These are phyloP conservation scores for Uloborus diversus DNA, from an alignment of 1,140 invertebrate genomes.

Conservation along the genomic window DNA sequence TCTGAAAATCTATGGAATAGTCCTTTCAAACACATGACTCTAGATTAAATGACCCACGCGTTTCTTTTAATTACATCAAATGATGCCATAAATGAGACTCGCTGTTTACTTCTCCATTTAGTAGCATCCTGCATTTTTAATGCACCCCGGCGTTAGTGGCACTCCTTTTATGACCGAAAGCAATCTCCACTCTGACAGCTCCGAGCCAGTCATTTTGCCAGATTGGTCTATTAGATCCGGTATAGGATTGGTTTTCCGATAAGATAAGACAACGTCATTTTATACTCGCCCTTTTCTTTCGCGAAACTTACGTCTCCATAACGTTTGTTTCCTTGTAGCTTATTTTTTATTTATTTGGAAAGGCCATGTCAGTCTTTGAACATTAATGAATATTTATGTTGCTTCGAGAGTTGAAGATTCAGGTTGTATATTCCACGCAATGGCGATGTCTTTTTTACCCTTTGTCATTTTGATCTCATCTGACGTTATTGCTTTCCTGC, in stretches of 20 bases:
- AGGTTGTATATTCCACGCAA: too few species aligned
- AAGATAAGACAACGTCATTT: slow-evolving; percentile 51
- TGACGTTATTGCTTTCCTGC: too few species aligned
- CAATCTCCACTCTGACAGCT: slow-evolving; percentile 40
- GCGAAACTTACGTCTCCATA: slow-evolving; percentile 20
- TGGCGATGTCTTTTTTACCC: too few species aligned
- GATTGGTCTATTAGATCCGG: slow-evolving; percentile 47
- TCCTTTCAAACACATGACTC: too few species aligned
- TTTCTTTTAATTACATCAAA: slow-evolving; percentile 26
- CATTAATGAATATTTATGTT: slow-evolving; percentile 38
- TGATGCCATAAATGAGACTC: too few species aligned
- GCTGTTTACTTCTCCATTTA: too few species aligned
- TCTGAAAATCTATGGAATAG: too few species aligned
- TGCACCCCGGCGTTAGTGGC: not conserved
- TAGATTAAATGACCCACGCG: not conserved
- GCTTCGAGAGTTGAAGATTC: too few species aligned
- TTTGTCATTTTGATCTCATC: too few species aligned
- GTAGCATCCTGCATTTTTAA: too few species aligned
- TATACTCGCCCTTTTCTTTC: not conserved
- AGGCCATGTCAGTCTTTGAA: not conserved
- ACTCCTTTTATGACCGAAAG: slow-evolving; percentile 2
- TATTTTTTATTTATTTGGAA: not conserved
- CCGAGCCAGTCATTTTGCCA: slow-evolving; percentile 22
- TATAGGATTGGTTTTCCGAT: slow-evolving; percentile 50
- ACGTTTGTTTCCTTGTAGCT: slow-evolving; percentile 7